Evolutionary conservation across 2,113 vertebrate species (phyloP).

Genomic region (Clarias batrachus): DNA sequence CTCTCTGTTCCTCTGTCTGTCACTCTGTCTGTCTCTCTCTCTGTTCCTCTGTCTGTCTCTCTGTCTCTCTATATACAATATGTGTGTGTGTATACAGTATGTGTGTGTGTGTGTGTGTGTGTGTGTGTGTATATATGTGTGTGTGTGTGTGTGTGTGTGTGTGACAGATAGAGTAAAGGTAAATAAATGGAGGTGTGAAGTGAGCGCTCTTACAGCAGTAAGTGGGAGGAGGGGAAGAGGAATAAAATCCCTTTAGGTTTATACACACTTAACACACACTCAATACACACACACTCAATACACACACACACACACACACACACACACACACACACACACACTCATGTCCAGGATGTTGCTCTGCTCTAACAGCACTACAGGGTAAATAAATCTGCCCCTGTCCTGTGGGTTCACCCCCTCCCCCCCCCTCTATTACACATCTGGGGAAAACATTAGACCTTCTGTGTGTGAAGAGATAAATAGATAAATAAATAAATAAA

Average conservation of each 20-base stretch:
- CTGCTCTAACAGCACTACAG: neutral
- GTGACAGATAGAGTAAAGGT: slow-evolving; percentile 71
- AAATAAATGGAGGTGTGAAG: slow-evolving; percentile 79
- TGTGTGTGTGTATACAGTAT: slow-evolving; percentile 49
- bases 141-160: slow-evolving; percentile 59
- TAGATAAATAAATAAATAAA: neutral
- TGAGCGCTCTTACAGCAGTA: slow-evolving; percentile 65
- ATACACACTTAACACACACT: neutral
- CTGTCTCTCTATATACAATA: too few species aligned
- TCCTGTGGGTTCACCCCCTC: neutral
- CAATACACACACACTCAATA: neutral
- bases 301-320: neutral
- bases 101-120: too few species aligned
- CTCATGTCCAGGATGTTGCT: neutral
- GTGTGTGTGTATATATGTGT: slow-evolving; percentile 54
- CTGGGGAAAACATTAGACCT: slow-evolving; percentile 58
- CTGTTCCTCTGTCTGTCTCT: neutral
- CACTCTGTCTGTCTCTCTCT: neutral
- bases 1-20: neutral
- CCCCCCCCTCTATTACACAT: neutral
- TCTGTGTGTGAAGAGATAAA: slow-evolving; percentile 57
- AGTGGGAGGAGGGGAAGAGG: slow-evolving; percentile 2
- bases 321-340: neutral
- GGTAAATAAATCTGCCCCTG: neutral
- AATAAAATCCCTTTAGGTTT: neutral